Evolutionary conservation across 1,140 invertebrate species (phyloP).

Genomic region (Calliopsis andreniformis): DNA sequence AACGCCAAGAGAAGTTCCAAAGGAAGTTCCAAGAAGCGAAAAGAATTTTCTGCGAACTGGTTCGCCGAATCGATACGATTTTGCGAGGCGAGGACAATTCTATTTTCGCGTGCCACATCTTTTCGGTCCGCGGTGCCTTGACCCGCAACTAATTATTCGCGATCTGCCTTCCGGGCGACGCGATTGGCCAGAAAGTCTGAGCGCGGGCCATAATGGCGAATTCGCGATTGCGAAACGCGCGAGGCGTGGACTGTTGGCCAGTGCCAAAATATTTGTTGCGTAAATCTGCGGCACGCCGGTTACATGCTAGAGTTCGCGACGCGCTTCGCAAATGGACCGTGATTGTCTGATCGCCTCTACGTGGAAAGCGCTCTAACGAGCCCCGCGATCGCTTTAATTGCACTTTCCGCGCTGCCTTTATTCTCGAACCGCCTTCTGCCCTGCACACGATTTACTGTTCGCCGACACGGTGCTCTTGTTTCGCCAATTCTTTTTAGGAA

Average conservation of each 20-base stretch:
- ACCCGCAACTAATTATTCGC: constrained; percentile 65
- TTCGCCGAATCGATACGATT: neutral
- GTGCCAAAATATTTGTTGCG: constrained; percentile 70
- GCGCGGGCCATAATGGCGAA: constrained; percentile 37
- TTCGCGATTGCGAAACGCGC: constrained; percentile 63
- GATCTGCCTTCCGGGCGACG: constrained; percentile 43
- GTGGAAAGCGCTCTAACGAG: constrained; percentile 22
- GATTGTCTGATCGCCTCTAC: constrained; percentile 53
- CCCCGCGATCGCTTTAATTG: neutral
- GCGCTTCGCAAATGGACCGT: constrained; percentile 47
- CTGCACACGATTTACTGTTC: neutral
- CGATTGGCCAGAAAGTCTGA: constrained; percentile 22
- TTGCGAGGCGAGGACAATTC: constrained; percentile 3
- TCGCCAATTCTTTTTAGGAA: too few species aligned
- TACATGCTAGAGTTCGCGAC: constrained; percentile 21
- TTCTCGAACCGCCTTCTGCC: neutral
- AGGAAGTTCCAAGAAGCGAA: too few species aligned
- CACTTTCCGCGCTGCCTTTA: constrained; percentile 5
- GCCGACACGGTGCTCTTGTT: too few species aligned
- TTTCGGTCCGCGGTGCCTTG: constrained; percentile 54
- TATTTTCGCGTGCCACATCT: constrained; percentile 50
- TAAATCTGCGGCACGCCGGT: constrained; percentile 41
- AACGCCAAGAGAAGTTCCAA: too few species aligned
- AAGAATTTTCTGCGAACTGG: neutral
- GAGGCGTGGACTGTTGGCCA: constrained; percentile 7